These are phyloP conservation scores for Amiota mariae DNA, from an alignment of 2,888 invertebrate genomes.

Conservation along the genomic window DNA sequence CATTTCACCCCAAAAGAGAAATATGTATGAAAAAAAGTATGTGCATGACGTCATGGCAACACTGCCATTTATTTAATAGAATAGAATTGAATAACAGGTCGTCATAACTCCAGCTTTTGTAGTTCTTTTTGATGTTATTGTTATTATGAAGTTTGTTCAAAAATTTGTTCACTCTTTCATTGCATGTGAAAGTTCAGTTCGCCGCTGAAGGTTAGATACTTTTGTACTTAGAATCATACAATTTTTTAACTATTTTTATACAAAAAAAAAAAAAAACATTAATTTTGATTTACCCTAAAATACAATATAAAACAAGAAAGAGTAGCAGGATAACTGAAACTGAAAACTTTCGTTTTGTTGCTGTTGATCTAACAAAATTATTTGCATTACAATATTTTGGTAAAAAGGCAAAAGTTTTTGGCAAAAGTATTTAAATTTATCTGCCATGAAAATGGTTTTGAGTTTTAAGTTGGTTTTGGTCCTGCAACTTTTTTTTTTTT, in stretches of 20 bases:
- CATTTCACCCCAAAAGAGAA: no score
- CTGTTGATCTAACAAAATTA: neutral
- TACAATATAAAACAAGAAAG: neutral
- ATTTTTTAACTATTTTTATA: no score
- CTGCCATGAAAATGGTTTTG: slow-evolving; percentile 7
- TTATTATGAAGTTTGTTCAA: neutral
- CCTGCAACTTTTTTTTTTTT: neutral
- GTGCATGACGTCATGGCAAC: neutral
- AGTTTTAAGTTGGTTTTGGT: neutral
- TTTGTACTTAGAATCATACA: no score
- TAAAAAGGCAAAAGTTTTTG: neutral
- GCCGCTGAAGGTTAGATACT: no score
- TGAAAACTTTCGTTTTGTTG: neutral
- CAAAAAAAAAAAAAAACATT: neutral
- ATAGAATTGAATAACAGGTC: neutral
- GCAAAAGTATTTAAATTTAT: neutral
- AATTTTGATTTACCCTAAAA: slow-evolving; percentile 3
- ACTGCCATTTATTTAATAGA: neutral
- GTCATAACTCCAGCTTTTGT: neutral
- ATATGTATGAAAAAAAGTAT: no score
- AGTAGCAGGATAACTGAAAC: neutral
- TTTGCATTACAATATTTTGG: slow-evolving; percentile 22
- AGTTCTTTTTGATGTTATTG: neutral
- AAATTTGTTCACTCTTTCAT: no score
- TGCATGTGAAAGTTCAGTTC: no score